Evolutionary conservation across 2,888 invertebrate species (phyloP), one percentile per base, ranked within the genome.

Genomic region (Acanthosoma haemorrhoidale): DNA sequence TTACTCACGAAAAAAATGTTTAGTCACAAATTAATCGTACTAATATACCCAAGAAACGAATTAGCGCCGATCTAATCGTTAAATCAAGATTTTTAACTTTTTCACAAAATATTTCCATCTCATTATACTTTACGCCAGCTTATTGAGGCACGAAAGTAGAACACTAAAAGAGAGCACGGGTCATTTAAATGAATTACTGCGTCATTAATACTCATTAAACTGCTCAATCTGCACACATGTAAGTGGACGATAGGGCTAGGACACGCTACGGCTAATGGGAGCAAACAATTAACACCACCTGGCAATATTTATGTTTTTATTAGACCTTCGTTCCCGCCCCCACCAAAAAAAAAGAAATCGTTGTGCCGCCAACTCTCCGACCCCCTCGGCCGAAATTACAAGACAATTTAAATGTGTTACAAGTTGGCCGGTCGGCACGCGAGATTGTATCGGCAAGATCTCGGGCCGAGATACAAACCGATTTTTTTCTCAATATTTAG

Each of bases 361-460:
- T 18, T 34, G 16, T 32, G 9, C 21, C 13, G 36, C 5, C 29
- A 60, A 32, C 31, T 59, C 31, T 32, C 31, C 11, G 8, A 36
- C 8, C 38, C 38, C 8, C 38, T 11, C 38, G 38, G 11, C 60
- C 60, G n/a, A 60, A 60, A 60, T 60, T 60, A 60, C 36, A 36
- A 36, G 60, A 60, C 36, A 34, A 60, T 60, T 60, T 60, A 60
- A 60, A 60, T 60, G 60, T 60, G 36, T 36, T 60, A 60, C 60
- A 60, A 60, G 60, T 32, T 36, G 29, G 36, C 11, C 34, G 3
- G 8, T n/a, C 15, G 36, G 29, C 60, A 60, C 60, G 60, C 60
- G 60, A 60, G 60, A 60, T 60, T 2, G 11, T 51, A 51, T 51
- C 51, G 2, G 6, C 4, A 2, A 25, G 51, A 51, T 51, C 25